These are phyloP conservation scores for Eristalis tenax DNA, from an alignment of 2,888 invertebrate genomes.

Conservation along the genomic window DNA sequence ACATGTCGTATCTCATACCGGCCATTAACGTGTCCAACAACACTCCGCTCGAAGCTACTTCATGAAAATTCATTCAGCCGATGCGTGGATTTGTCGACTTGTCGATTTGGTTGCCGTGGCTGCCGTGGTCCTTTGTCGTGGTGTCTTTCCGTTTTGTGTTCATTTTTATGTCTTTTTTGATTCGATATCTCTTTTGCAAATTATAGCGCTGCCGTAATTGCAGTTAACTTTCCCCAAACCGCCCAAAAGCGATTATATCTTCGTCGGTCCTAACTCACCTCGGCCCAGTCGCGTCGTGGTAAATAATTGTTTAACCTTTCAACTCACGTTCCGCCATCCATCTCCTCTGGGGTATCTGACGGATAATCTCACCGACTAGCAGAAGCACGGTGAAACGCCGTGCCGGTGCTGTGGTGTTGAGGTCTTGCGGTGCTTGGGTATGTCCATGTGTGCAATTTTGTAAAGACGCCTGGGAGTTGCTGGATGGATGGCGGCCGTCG, in stretches of 20 bases:
- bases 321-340: constrained; percentile 68
- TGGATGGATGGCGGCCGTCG: neutral
- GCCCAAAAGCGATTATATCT: constrained; percentile 53
- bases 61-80: constrained; percentile 49
- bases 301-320: constrained; percentile 75
- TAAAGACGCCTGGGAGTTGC: constrained; percentile 10
- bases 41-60: constrained; percentile 52
- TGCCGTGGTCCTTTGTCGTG: neutral
- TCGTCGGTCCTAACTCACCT: constrained; percentile 10
- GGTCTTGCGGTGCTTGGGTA: neutral
- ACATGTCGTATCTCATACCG: neutral
- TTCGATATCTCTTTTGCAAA: constrained; percentile 33
- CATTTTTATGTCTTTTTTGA: too few species aligned
- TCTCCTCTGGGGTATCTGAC: constrained; percentile 34
- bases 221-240: constrained; percentile 60
- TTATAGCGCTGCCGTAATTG: constrained; percentile 64
- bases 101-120: neutral
- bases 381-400: constrained; percentile 42
- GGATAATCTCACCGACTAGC: constrained; percentile 31
- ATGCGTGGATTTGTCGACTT: constrained; percentile 24
- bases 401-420: neutral
- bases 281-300: constrained; percentile 48
- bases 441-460: neutral
- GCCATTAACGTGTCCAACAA: constrained; percentile 54
- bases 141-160: neutral